These are phyloP conservation scores for Channallabes apus DNA, from an alignment of 2,797 vertebrate species.

Conservation along the genomic window DNA sequence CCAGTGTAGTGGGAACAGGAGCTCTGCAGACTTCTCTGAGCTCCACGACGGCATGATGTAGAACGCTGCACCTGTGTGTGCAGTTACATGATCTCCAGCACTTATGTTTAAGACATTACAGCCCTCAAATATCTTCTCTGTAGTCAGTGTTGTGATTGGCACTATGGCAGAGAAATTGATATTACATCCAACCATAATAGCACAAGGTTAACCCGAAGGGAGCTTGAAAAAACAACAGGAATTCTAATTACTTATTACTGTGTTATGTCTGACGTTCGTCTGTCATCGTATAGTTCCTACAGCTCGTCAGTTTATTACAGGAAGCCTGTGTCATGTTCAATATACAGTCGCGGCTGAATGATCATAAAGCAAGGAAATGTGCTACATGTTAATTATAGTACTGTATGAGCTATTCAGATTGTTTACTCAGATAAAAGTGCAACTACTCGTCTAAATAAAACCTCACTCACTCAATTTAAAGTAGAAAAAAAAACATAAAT, in stretches of 20 bases:
- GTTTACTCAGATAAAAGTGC: background rate
- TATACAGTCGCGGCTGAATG: background rate
- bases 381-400: background rate
- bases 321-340: background rate
- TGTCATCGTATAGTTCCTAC: background rate
- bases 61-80: constrained; percentile 44
- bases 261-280: background rate
- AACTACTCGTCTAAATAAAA: background rate
- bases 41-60: constrained; percentile 13
- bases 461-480: too few relatives aligned
- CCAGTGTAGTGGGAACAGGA: background rate
- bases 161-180: background rate
- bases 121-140: background rate
- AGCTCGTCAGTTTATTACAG: background rate
- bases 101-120: constrained; percentile 46
- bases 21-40: constrained; percentile 24
- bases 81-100: constrained; percentile 33
- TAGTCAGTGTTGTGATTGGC: constrained; percentile 19
- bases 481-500: background rate
- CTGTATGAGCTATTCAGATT: background rate
- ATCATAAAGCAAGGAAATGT: background rate
- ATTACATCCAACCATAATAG: background rate
- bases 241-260: background rate
- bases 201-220: background rate
- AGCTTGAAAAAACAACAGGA: background rate